Conservation (phyloP, 2,888 invertebrate species). For the Argyresthia albistria region DNA sequence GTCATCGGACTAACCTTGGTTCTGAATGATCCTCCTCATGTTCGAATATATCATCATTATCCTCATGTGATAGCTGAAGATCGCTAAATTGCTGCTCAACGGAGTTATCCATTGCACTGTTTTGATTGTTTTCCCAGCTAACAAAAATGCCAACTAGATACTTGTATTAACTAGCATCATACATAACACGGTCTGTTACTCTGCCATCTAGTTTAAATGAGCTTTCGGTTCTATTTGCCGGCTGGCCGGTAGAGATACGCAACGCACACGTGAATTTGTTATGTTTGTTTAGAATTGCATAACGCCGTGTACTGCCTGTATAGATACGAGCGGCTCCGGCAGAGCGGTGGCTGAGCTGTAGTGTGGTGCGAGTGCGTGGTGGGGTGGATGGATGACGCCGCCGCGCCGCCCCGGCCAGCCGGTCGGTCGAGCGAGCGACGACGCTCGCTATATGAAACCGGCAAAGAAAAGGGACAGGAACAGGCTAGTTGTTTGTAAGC, state of each 20-base stretch:
- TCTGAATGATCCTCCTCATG: constrained; percentile 70
- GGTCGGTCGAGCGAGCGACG: neutral
- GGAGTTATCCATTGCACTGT: constrained; percentile 53
- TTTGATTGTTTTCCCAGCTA: constrained; percentile 4
- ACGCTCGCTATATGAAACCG: neutral
- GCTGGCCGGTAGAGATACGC: neutral
- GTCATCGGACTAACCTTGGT: constrained; percentile 60
- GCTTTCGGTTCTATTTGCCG: neutral
- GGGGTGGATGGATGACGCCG: neutral
- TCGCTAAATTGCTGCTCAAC: constrained; percentile 81
- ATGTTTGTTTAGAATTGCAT: neutral
- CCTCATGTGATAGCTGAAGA: constrained; percentile 78
- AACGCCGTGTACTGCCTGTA: neutral
- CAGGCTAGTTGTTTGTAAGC: constrained; percentile 45
- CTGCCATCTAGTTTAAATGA: neutral
- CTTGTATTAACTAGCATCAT: neutral
- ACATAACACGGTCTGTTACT: neutral
- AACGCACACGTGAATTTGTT: neutral
- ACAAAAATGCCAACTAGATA: neutral
- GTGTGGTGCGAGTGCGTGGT: neutral
- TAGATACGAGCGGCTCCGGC: neutral
- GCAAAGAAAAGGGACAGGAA: constrained; percentile 27
- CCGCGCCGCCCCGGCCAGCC: too few species aligned
- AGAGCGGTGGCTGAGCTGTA: too few species aligned
- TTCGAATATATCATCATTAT: constrained; percentile 82